These are phyloP conservation scores for Cetonia aurata DNA, from an alignment of 2,888 invertebrate genomes.

Conservation along the genomic window DNA sequence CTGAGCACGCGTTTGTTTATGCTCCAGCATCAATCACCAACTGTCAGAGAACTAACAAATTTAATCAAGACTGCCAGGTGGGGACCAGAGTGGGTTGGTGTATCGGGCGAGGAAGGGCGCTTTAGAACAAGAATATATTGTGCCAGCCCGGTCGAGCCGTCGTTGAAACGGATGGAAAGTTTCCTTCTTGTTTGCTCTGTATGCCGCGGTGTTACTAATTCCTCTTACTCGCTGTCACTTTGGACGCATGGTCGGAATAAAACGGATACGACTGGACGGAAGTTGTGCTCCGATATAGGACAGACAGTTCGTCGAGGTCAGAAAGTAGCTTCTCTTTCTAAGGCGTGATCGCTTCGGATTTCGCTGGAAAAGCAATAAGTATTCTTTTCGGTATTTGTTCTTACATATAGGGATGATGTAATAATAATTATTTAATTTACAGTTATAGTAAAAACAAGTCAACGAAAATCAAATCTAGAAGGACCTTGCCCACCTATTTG, in stretches of 20 bases:
- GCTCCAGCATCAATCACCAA: conserved; percentile 62
- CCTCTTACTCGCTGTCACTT: conserved; percentile 32
- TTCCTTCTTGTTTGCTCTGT: conserved; percentile 32
- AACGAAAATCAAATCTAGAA: too few species aligned
- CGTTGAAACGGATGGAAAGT: conserved; percentile 24
- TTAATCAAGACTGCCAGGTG: conserved; percentile 61
- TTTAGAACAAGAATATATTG: conserved; percentile 27
- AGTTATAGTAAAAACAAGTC: too few species aligned
- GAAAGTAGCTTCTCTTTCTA: too few species aligned
- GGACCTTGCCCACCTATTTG: too few species aligned
- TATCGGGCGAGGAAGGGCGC: conserved; percentile 2
- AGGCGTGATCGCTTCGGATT: too few species aligned
- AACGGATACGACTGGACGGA: conserved; percentile 2
- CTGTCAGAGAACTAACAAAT: conserved; percentile 61
- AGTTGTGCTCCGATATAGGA: too few species aligned
- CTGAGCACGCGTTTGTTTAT: conserved; percentile 59
- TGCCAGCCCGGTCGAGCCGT: conserved; percentile 3
- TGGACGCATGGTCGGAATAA: conserved; percentile 20
- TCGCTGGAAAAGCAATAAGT: too few species aligned
- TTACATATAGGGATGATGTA: too few species aligned
- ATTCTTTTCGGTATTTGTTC: too few species aligned
- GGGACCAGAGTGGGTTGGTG: too few species aligned
- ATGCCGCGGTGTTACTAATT: conserved; percentile 15
- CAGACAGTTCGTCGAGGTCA: too few species aligned
- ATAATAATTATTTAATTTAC: too few species aligned